Conservation (phyloP, 2,113 vertebrate species). For the Morone chrysops region DNA sequence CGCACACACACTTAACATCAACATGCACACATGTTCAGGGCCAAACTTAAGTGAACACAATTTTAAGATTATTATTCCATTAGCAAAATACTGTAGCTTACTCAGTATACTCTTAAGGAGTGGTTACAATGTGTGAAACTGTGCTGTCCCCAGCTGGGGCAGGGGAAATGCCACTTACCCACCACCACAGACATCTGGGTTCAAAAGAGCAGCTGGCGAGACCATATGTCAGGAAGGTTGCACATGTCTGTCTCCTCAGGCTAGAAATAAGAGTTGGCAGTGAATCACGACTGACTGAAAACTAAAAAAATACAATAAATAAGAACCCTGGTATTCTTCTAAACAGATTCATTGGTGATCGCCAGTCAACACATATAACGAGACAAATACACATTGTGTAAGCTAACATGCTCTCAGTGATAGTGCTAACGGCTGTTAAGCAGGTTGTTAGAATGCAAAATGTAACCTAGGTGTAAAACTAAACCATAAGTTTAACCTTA, state of each 20-base stretch:
- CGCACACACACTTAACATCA: neutral
- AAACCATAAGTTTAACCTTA: no score
- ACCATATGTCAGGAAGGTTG: conserved; percentile 30
- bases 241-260: conserved; percentile 3
- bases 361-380: no score
- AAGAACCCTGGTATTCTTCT: no score
- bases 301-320: neutral
- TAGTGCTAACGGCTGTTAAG: no score
- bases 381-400: no score
- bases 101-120: neutral
- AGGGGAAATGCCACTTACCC: neutral
- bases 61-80: neutral
- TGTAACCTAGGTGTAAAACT: no score
- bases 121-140: neutral
- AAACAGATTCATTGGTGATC: no score
- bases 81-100: neutral
- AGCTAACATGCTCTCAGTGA: no score
- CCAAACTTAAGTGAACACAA: neutral
- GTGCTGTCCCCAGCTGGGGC: neutral
- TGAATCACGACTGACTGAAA: neutral
- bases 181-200: conserved; percentile 24
- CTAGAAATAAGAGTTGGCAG: conserved; percentile 14
- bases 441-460: no score
- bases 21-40: neutral
- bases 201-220: conserved; percentile 49